phyloP scores from a whole-genome alignment of 2,797 vertebrate genomes.

The Chiloscyllium punctatum region DNA sequence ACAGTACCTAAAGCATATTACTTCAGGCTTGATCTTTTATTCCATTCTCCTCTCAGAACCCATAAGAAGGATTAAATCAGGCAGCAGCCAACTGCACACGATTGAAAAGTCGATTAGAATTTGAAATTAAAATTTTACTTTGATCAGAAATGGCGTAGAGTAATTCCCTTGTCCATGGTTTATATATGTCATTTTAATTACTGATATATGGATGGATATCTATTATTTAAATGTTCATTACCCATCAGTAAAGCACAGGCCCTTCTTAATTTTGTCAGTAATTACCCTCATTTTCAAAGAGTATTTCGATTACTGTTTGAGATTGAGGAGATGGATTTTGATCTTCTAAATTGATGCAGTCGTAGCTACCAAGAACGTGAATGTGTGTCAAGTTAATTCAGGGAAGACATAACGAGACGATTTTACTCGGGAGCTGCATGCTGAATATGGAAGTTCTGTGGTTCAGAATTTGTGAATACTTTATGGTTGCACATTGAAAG shows the following conservation, averaged over 20 bases:
- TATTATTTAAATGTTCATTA: constrained; percentile 35
- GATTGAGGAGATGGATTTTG: neutral
- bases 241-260: neutral
- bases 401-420: neutral
- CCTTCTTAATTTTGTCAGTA: neutral
- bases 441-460: neutral
- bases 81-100: neutral
- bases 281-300: constrained; percentile 21
- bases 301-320: neutral
- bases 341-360: neutral
- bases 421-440: neutral
- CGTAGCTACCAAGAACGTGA: neutral
- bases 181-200: neutral
- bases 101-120: constrained; percentile 8
- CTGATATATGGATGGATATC: neutral
- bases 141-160: neutral
- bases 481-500: neutral
- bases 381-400: neutral
- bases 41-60: neutral
- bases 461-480: neutral
- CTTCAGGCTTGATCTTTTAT: neutral
- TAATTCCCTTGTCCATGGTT: neutral
- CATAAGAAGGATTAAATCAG: neutral
- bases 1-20: neutral
- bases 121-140: constrained; percentile 19